phyloP scores from a whole-genome alignment of 2,888 invertebrate genomes.

The Drosophila prostipennis region DNA sequence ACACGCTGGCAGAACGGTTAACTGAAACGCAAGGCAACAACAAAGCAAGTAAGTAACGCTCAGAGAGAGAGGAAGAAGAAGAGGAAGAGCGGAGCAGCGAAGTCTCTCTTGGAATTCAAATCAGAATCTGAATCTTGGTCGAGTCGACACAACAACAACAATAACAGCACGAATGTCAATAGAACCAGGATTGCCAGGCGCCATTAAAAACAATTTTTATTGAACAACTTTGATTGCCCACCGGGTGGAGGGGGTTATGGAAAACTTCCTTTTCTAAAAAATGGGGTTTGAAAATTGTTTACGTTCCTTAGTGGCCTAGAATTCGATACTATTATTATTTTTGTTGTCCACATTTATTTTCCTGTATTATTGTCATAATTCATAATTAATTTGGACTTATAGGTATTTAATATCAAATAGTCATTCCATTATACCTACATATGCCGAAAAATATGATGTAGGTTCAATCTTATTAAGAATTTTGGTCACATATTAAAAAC shows the following conservation, averaged over 20 bases:
- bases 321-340: too few relatives aligned
- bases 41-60: slow-evolving; percentile 42
- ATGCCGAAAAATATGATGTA: too few relatives aligned
- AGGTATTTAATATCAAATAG: too few relatives aligned
- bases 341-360: too few relatives aligned
- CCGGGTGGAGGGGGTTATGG: background rate
- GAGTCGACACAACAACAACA: slow-evolving; percentile 12
- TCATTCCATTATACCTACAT: too few relatives aligned
- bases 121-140: slow-evolving; percentile 26
- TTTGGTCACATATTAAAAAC: too few relatives aligned
- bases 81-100: background rate
- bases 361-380: too few relatives aligned
- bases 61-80: slow-evolving; percentile 39
- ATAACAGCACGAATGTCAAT: slow-evolving; percentile 19
- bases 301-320: too few relatives aligned
- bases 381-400: too few relatives aligned
- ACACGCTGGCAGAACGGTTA: slow-evolving; percentile 56
- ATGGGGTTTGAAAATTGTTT: background rate
- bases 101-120: slow-evolving; percentile 38
- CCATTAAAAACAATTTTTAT: slow-evolving; percentile 7
- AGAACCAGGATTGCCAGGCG: slow-evolving; percentile 30
- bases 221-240: slow-evolving; percentile 8
- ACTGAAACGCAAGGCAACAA: slow-evolving; percentile 57
- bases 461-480: too few relatives aligned
- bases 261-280: background rate